phyloP scores from a whole-genome alignment of 1,140 invertebrate genomes.

The Batillaria attramentaria region DNA sequence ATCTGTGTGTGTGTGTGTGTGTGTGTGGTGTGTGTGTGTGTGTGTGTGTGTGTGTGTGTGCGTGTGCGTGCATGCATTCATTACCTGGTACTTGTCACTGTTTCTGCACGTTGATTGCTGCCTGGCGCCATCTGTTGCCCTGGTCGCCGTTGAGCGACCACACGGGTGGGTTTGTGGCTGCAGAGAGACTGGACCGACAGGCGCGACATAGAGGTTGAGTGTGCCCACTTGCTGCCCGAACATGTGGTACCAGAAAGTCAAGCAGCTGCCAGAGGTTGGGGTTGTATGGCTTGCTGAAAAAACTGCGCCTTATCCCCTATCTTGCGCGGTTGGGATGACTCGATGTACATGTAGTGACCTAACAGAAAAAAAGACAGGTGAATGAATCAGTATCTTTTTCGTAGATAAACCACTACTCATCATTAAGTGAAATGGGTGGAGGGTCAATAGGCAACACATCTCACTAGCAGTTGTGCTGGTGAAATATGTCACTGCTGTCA shows the following conservation, averaged over 20 bases:
- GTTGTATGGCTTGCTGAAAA: conserved; percentile 40
- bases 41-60: background rate
- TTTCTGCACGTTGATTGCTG: conserved; percentile 45
- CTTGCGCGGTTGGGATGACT: conserved; percentile 51
- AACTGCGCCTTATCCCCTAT: conserved; percentile 61
- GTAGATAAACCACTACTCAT: too few relatives aligned
- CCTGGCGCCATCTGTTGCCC: conserved; percentile 54
- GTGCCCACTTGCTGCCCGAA: conserved; percentile 74
- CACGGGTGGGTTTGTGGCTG: conserved; percentile 32
- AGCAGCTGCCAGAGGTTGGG: conserved; percentile 48
- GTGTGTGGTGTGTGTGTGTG: background rate
- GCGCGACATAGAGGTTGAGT: conserved; percentile 38
- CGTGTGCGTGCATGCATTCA: background rate
- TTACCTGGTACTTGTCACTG: conserved; percentile 53
- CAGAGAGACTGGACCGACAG: background rate
- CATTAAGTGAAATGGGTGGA: too few relatives aligned
- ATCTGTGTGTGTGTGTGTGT: background rate
- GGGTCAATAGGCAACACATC: too few relatives aligned
- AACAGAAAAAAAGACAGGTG: background rate
- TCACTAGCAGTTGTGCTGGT: too few relatives aligned
- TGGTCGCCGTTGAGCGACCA: conserved; percentile 55
- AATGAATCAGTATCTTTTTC: too few relatives aligned
- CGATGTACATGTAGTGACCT: conserved; percentile 64
- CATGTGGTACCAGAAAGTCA: conserved; percentile 82
- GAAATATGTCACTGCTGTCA: too few relatives aligned